phyloP scores from a whole-genome alignment of 2,888 invertebrate genomes.

The Acrocyrtus sp. region DNA sequence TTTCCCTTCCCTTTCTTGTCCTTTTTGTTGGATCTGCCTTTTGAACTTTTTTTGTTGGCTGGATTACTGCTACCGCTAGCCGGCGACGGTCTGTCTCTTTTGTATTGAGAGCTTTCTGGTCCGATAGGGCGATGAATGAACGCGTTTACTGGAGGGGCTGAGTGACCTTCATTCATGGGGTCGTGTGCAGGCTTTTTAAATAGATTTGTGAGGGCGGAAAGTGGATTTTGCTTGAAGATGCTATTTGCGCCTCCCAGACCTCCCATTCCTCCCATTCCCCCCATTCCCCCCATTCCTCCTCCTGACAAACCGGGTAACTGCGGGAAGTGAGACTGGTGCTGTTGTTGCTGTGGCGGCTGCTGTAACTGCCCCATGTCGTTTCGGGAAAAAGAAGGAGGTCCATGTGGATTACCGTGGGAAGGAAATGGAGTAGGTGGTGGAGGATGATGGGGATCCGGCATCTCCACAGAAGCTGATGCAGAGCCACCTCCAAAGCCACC shows the following conservation, averaged over 20 bases:
- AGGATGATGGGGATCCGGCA: slow-evolving; percentile 25
- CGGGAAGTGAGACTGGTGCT: neutral
- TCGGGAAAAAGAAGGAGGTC: no score
- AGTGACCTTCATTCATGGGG: slow-evolving; percentile 9
- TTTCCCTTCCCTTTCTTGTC: neutral
- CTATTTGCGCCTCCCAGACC: neutral
- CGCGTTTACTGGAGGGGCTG: slow-evolving; percentile 18
- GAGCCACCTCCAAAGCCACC: slow-evolving; percentile 9
- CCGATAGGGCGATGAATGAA: slow-evolving; percentile 52
- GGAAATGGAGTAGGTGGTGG: slow-evolving; percentile 14
- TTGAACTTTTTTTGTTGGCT: slow-evolving; percentile 14
- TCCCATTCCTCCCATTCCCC: neutral
- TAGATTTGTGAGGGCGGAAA: slow-evolving; percentile 29
- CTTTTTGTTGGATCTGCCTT: slow-evolving; percentile 1
- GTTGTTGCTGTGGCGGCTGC: neutral
- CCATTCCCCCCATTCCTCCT: neutral
- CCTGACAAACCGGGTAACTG: neutral
- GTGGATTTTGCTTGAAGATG: slow-evolving; percentile 28
- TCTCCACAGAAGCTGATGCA: slow-evolving; percentile 20
- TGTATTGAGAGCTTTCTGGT: slow-evolving; percentile 46
- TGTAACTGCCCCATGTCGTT: slow-evolving; percentile 1
- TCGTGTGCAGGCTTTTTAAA: slow-evolving; percentile 32
- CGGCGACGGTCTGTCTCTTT: slow-evolving; percentile 7
- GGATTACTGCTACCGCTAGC: slow-evolving; percentile 19
- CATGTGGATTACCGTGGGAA: no score